Conservation (phyloP, 2,888 invertebrate genomes). For the Nudaria mundana region DNA sequence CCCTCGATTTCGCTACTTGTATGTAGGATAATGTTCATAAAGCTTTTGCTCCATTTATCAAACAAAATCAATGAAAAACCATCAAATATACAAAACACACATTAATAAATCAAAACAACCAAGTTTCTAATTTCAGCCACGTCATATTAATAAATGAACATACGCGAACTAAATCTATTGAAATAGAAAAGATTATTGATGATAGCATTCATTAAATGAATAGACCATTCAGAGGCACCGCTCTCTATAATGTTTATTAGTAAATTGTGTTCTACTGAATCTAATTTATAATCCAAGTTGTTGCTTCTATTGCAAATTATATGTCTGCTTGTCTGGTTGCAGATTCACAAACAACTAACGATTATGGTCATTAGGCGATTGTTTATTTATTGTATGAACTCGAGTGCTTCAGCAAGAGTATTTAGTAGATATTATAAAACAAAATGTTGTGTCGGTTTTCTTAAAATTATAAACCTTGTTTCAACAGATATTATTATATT, state of each 20-base stretch:
- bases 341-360: conserved; percentile 28
- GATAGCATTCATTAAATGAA: conserved; percentile 48
- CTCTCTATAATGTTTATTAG: conserved; percentile 47
- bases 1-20: too few species aligned
- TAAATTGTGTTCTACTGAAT: conserved; percentile 42
- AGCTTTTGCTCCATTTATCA: too few species aligned
- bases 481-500: too few species aligned
- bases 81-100: conserved; percentile 9
- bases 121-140: conserved; percentile 36
- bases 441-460: too few species aligned
- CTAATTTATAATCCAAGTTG: conserved; percentile 41
- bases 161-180: conserved; percentile 37
- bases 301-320: conserved; percentile 27
- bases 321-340: conserved; percentile 17
- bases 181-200: conserved; percentile 50
- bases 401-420: too few species aligned
- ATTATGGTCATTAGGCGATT: conserved; percentile 19
- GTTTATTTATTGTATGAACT: conserved; percentile 15
- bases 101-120: conserved; percentile 32
- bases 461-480: too few species aligned
- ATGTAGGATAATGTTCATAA: too few species aligned
- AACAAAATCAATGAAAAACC: neutral
- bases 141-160: conserved; percentile 39
- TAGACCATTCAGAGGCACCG: conserved; percentile 42
- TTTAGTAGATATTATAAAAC: too few species aligned